phyloP scores from a whole-genome alignment of 2,113 vertebrate genomes.

The Collichthys lucidus region DNA sequence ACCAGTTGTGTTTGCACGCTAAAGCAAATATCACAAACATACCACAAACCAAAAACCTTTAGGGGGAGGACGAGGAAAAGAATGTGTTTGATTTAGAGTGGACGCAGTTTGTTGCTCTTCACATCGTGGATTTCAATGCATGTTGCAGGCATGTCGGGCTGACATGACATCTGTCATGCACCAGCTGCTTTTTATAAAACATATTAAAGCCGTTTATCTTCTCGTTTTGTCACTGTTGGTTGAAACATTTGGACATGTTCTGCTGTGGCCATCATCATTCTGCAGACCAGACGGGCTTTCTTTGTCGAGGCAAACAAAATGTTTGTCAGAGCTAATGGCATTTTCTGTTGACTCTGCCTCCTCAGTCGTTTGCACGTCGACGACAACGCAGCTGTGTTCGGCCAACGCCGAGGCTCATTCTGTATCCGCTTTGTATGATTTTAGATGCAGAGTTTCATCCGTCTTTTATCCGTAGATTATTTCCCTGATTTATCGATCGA shows the following conservation, averaged over 20 bases:
- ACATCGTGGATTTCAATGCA: too few relatives aligned
- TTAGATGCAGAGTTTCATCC: too few relatives aligned
- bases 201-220: not conserved
- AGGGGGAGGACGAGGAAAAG: not conserved
- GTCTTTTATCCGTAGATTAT: too few relatives aligned
- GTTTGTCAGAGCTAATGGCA: constrained; percentile 62
- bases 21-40: constrained; percentile 34
- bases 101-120: not conserved
- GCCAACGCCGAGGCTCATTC: not conserved
- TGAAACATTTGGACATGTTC: not conserved
- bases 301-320: constrained; percentile 44
- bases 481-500: not conserved
- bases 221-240: not conserved
- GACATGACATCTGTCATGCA: too few relatives aligned
- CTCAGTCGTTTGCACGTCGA: constrained; percentile 37
- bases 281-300: constrained; percentile 26
- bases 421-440: not conserved
- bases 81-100: not conserved
- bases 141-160: too few relatives aligned
- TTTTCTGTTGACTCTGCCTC: constrained; percentile 48
- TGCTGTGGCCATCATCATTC: not conserved
- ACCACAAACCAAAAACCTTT: constrained; percentile 28
- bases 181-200: too few relatives aligned
- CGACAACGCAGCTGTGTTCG: constrained; percentile 41
- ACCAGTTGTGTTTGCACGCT: not conserved